Evolutionary conservation across 2,113 vertebrate genomes (phyloP).

Genomic region (Gadus chalcogrammus): DNA sequence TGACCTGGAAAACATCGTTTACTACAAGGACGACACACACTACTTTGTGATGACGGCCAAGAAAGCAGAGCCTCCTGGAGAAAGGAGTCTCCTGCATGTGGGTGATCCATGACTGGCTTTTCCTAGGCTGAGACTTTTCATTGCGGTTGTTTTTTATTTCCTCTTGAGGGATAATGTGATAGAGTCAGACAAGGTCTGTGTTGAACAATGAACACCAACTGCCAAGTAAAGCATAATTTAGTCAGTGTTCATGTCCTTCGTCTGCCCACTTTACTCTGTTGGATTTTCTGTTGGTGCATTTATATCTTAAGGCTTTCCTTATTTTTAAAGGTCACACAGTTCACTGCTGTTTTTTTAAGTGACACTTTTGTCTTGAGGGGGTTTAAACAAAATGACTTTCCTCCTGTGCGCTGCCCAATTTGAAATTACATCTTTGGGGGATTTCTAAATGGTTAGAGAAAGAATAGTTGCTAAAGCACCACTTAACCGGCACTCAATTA

Average conservation of each 20-base stretch:
- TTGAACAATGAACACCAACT: slow-evolving; percentile 17
- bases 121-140: background rate
- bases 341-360: background rate
- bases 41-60: slow-evolving; percentile 99
- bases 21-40: slow-evolving; percentile 99
- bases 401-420: background rate
- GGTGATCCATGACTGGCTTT: slow-evolving; percentile 60
- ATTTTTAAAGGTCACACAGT: slow-evolving; percentile 15
- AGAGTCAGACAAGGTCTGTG: background rate
- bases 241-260: slow-evolving; percentile 25
- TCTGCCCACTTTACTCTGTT: slow-evolving; percentile 34
- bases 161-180: slow-evolving; percentile 7
- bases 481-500: background rate
- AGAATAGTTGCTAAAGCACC: background rate
- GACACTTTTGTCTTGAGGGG: background rate
- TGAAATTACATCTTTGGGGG: background rate
- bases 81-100: slow-evolving; percentile 95
- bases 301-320: slow-evolving; percentile 22
- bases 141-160: background rate
- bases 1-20: slow-evolving; percentile 99
- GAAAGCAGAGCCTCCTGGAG: slow-evolving; percentile 96
- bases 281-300: slow-evolving; percentile 14
- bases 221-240: slow-evolving; percentile 35
- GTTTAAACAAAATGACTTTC: background rate
- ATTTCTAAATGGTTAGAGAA: background rate